Conservation (phyloP, 2,797 vertebrate species). For the Sitta carolinensis region DNA sequence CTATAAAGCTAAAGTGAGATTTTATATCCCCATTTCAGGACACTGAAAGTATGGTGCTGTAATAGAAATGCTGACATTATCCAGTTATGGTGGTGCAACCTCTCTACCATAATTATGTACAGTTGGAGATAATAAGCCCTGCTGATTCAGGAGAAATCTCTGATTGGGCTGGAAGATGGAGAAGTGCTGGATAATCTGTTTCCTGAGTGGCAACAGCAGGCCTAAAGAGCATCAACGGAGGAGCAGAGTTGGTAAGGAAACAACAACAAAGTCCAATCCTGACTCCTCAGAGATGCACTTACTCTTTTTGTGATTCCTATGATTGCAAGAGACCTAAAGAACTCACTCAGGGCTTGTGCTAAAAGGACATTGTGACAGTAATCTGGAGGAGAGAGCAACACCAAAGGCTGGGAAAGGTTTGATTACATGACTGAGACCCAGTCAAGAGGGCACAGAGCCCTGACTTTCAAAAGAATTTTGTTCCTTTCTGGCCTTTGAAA, state of each 20-base stretch:
- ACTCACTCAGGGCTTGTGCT: neutral
- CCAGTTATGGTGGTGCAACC: constrained; percentile 14
- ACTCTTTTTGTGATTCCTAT: neutral
- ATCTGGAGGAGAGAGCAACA: neutral
- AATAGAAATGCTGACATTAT: constrained; percentile 40
- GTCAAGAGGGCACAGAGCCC: neutral
- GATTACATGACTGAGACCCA: neutral
- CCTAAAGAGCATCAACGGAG: neutral
- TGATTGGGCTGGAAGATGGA: constrained; percentile 38
- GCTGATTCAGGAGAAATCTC: constrained; percentile 53
- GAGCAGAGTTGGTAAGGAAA: neutral
- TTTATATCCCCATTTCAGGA: constrained; percentile 29
- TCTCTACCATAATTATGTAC: neutral
- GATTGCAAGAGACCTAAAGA: neutral
- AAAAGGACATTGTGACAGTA: neutral
- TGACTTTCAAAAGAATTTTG: neutral
- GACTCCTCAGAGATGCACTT: neutral
- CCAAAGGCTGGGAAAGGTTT: neutral
- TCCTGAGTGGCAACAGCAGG: constrained; percentile 45
- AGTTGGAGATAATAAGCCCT: constrained; percentile 33
- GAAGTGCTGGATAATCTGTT: constrained; percentile 44
- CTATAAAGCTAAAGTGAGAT: constrained; percentile 28
- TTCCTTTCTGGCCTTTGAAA: neutral
- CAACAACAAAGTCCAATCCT: neutral
- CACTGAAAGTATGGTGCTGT: neutral